Conservation (phyloP, 2,888 invertebrate species). For the Toxonevra muliebris region DNA sequence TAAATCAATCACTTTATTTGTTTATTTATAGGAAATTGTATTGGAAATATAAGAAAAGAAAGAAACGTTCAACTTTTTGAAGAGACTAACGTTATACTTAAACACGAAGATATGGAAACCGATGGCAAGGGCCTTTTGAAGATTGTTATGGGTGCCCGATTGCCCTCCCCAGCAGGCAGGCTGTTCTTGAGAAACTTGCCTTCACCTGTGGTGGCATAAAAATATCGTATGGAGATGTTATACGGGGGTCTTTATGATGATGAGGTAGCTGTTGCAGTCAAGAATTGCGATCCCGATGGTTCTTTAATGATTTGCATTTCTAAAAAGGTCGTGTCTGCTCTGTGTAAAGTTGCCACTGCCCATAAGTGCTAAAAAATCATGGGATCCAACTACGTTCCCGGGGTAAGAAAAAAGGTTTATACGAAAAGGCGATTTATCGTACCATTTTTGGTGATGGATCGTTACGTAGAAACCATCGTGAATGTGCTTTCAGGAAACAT, state of each 20-base stretch:
- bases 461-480: slow-evolving; percentile 99
- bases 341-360: slow-evolving; percentile 89
- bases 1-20: too few relatives aligned
- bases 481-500: slow-evolving; percentile 99
- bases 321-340: slow-evolving; percentile 99
- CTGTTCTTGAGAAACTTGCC: slow-evolving; percentile 99
- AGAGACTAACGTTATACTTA: slow-evolving; percentile 92
- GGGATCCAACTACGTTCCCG: slow-evolving; percentile 98
- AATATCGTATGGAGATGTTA: slow-evolving; percentile 99
- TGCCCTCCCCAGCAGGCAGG: slow-evolving; percentile 99
- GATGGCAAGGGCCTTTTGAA: slow-evolving; percentile 96
- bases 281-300: slow-evolving; percentile 94
- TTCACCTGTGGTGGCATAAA: slow-evolving; percentile 98
- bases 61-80: slow-evolving; percentile 85
- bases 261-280: slow-evolving; percentile 89
- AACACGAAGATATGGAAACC: slow-evolving; percentile 95
- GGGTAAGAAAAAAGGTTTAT: slow-evolving; percentile 99
- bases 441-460: slow-evolving; percentile 99
- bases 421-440: slow-evolving; percentile 98
- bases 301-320: slow-evolving; percentile 99
- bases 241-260: slow-evolving; percentile 99
- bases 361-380: slow-evolving; percentile 97
- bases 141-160: slow-evolving; percentile 98
- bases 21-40: too few relatives aligned
- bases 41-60: too few relatives aligned